Evolutionary conservation across 64 coral and sea anemone genomes (phyloP), one percentile per base, ranked within the genome.

Genomic region (Actinia tenebrosa): DNA sequence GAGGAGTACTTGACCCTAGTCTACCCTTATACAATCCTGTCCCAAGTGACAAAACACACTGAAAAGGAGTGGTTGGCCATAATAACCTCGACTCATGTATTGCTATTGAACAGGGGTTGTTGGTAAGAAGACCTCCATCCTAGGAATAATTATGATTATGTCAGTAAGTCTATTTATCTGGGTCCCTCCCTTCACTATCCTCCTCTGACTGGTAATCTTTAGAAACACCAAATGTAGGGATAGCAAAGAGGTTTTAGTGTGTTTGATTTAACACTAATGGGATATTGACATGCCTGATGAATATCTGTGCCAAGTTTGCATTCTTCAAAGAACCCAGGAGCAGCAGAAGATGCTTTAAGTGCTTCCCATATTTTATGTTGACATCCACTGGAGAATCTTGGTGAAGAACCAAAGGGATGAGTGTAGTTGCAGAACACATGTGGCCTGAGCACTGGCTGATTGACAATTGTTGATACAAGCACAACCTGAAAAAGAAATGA

Each of bases 311-410:
- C 80, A 50, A 99, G 86, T 89, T 93, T 99, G 78, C 86, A 99
- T 30, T 99, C 96, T 64, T 99, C 96, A 68, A 99, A 99, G 86
- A 92, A 99, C 4, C 96, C 96, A 23, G 96, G 96, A 44, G 96
- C 96, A 42, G 96, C 96, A 63, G 90, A 86, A 17, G 96, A 99
- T 9, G 96, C 96, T 58, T 88, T 92, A 8, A 99, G 59, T 1
- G 96, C 96, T 37, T 99, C 96, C 96, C 96, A 99, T 80, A 95
- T 25, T 77, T 81, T 92, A 82, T 99, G 86, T 37, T 92, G 89
- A 84, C 96, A 99, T 9, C 93, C 88, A 68, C 94, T 88, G 26
- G 83, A 91, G 77, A 95, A 99, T 30, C 89, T 89, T 26, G 96
- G 88, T 17, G 59, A 86, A 20, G 93, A 88, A 0, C 88, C 93